phyloP scores from a whole-genome alignment of 1,140 invertebrate species.

The Zaprionus tsacasi region DNA sequence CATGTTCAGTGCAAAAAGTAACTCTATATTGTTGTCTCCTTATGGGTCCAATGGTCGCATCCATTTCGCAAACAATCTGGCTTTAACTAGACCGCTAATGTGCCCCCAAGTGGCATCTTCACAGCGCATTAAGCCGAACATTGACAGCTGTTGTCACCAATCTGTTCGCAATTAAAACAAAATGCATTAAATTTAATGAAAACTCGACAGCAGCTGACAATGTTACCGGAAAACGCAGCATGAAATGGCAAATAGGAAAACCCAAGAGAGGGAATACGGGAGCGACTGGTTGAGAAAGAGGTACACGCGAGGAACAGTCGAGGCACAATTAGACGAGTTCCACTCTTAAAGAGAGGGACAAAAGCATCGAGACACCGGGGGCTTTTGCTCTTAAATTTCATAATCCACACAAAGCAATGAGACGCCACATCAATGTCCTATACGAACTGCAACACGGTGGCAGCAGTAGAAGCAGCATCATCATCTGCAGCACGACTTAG shows the following conservation, averaged over 20 bases:
- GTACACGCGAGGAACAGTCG: slow-evolving; percentile 7
- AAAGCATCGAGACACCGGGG: slow-evolving; percentile 22
- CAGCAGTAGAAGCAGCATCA: slow-evolving; percentile 1
- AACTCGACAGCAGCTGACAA: slow-evolving; percentile 34
- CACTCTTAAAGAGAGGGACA: slow-evolving; percentile 41
- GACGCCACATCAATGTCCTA: slow-evolving; percentile 50
- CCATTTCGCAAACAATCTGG: neutral
- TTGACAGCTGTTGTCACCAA: slow-evolving; percentile 31
- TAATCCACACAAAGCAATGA: slow-evolving; percentile 72
- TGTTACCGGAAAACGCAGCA: slow-evolving; percentile 66
- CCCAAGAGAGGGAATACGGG: neutral
- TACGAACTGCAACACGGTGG: neutral
- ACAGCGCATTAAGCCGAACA: slow-evolving; percentile 15
- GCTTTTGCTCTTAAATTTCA: slow-evolving; percentile 80
- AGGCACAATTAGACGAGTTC: slow-evolving; percentile 28
- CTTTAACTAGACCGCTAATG: slow-evolving; percentile 4
- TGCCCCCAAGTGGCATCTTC: slow-evolving; percentile 1
- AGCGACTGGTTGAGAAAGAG: slow-evolving; percentile 1
- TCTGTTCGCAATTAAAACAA: slow-evolving; percentile 54
- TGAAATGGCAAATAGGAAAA: slow-evolving; percentile 70
- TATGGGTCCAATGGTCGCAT: neutral
- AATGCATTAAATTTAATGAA: slow-evolving; percentile 71
- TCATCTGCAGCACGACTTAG: slow-evolving; percentile 3
- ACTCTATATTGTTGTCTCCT: neutral
- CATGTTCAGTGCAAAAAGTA: neutral